Evolutionary conservation across 2,797 vertebrate genomes (phyloP).

Genomic region (Lindbergichthys nudifrons): DNA sequence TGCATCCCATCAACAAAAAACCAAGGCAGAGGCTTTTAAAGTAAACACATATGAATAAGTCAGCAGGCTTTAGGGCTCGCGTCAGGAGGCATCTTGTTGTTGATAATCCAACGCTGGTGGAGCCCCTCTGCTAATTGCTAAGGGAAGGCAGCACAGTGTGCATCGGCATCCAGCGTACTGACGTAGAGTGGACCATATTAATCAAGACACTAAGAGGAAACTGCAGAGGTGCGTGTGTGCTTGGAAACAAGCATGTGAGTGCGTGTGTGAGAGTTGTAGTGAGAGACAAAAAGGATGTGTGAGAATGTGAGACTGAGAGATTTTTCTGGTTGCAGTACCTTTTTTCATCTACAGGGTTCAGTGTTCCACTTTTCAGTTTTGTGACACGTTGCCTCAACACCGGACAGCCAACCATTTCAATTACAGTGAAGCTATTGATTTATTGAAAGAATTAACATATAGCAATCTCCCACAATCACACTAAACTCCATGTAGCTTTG

Average conservation of each 20-base stretch:
- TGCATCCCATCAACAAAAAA: slow-evolving; percentile 72
- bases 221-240: slow-evolving; percentile 26
- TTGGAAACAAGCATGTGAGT: slow-evolving; percentile 17
- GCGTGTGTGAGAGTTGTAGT: slow-evolving; percentile 14
- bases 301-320: slow-evolving; percentile 14
- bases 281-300: slow-evolving; percentile 36
- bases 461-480: slow-evolving; percentile 74
- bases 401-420: slow-evolving; percentile 69
- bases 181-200: slow-evolving; percentile 85
- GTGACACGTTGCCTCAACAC: slow-evolving; percentile 26
- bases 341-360: slow-evolving; percentile 79
- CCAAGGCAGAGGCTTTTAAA: slow-evolving; percentile 75
- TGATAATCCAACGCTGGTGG: slow-evolving; percentile 82
- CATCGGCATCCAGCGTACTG: slow-evolving; percentile 78
- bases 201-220: slow-evolving; percentile 78
- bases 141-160: slow-evolving; percentile 80
- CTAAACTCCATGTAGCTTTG: slow-evolving; percentile 55
- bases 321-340: slow-evolving; percentile 57
- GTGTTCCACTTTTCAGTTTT: slow-evolving; percentile 74
- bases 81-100: slow-evolving; percentile 84
- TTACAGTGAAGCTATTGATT: slow-evolving; percentile 80
- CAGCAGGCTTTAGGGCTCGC: slow-evolving; percentile 79
- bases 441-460: slow-evolving; percentile 82
- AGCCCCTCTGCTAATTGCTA: slow-evolving; percentile 83
- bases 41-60: slow-evolving; percentile 86